Conservation (phyloP, 1,140 invertebrate genomes). For the Hestina assimilis region DNA sequence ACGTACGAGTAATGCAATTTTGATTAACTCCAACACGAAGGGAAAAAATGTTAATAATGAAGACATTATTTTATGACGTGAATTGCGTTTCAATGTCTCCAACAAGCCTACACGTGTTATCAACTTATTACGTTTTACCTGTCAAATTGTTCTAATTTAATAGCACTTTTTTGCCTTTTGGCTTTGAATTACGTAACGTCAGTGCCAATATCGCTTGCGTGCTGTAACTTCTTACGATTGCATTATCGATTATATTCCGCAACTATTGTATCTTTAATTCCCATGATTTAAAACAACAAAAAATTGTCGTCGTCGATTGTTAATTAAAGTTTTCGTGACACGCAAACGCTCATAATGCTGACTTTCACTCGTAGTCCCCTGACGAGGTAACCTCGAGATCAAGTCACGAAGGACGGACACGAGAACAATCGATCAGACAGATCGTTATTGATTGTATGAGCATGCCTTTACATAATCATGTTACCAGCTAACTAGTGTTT, state of each 20-base stretch:
- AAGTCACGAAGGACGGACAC: constrained; percentile 49
- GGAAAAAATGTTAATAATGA: constrained; percentile 43
- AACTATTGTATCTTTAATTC: constrained; percentile 10
- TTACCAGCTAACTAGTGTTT: not conserved
- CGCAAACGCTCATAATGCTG: constrained; percentile 45
- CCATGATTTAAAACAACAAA: constrained; percentile 27
- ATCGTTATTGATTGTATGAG: constrained; percentile 29
- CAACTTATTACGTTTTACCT: not conserved
- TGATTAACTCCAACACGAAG: constrained; percentile 56
- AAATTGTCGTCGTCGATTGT: constrained; percentile 36
- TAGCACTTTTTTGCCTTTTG: not conserved
- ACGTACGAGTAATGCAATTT: constrained; percentile 65
- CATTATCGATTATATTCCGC: not conserved
- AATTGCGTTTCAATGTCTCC: constrained; percentile 31
- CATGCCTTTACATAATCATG: constrained; percentile 7
- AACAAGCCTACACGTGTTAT: constrained; percentile 12
- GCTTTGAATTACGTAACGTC: not conserved
- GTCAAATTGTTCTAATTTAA: constrained; percentile 1
- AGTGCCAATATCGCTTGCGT: not conserved
- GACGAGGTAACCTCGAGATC: constrained; percentile 36
- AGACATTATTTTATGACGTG: constrained; percentile 57
- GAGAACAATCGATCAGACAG: constrained; percentile 43
- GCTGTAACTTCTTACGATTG: not conserved
- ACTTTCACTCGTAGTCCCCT: constrained; percentile 58
- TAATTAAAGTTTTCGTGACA: constrained; percentile 58